Percentiles rank a stretch among this genome's conserved stretches.
Evolutionary conservation across 2,113 vertebrate species (phyloP).

Genomic region (Notarius quadriscutis): DNA sequence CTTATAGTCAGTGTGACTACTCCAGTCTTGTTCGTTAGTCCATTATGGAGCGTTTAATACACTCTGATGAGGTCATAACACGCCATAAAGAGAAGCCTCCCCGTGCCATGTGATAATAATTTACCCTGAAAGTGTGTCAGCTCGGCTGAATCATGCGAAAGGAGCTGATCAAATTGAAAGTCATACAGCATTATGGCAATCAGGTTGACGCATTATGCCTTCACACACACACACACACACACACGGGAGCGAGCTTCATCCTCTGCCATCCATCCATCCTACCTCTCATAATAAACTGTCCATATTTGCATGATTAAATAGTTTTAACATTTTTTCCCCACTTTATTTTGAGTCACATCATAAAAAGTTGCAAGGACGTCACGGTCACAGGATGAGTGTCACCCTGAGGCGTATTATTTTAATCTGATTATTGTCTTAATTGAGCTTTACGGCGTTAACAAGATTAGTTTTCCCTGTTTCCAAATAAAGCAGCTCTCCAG

Average conservation of each 20-base stretch:
- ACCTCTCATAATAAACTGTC: constrained; percentile 18
- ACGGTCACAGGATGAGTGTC: constrained; percentile 6
- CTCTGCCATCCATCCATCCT: neutral
- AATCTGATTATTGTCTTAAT: constrained; percentile 52
- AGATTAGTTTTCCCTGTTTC: constrained; percentile 43
- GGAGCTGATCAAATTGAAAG: constrained; percentile 48
- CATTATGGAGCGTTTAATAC: constrained; percentile 26
- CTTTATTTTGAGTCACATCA: neutral
- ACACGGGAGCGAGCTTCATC: neutral
- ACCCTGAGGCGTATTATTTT: constrained; percentile 40
- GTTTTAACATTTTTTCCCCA: neutral
- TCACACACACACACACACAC: neutral
- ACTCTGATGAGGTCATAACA: constrained; percentile 38
- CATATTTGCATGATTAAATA: constrained; percentile 36
- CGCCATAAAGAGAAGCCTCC: constrained; percentile 9
- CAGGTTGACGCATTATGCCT: constrained; percentile 5
- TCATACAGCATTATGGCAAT: constrained; percentile 47
- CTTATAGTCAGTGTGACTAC: neutral
- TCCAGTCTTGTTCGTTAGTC: neutral
- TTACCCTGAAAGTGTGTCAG: constrained; percentile 39
- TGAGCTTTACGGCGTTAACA: constrained; percentile 46
- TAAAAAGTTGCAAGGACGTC: constrained; percentile 22
- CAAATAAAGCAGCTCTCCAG: constrained; percentile 26
- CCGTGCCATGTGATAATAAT: constrained; percentile 32
- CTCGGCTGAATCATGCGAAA: constrained; percentile 37